Evolutionary conservation across 2,888 invertebrate species (phyloP).

Genomic region (Tupiocoris notatus): DNA sequence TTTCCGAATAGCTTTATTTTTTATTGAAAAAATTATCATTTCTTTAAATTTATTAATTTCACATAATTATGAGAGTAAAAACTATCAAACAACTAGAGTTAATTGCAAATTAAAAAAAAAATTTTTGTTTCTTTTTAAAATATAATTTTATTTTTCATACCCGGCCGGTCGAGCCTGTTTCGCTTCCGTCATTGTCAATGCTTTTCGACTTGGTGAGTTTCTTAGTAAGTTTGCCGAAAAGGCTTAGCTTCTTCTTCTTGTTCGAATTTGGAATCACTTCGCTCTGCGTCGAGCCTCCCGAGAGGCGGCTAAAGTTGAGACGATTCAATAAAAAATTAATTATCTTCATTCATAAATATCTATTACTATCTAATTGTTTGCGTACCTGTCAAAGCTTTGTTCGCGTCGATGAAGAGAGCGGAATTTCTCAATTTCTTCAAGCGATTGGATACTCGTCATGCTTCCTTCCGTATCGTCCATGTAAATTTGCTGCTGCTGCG

Average conservation of each 20-base stretch:
- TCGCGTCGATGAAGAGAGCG: conserved; percentile 57
- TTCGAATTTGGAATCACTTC: conserved; percentile 67
- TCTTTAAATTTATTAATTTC: too few relatives aligned
- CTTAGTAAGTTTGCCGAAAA: conserved; percentile 74
- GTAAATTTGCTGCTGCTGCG: conserved; percentile 32
- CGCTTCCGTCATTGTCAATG: conserved; percentile 59
- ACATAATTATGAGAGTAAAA: too few relatives aligned
- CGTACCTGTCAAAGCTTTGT: conserved; percentile 72
- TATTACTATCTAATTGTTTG: too few relatives aligned
- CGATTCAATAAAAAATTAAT: too few relatives aligned
- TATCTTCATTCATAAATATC: too few relatives aligned
- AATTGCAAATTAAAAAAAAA: too few relatives aligned
- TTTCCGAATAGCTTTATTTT: too few relatives aligned
- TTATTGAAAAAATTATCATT: too few relatives aligned
- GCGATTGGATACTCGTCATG: conserved; percentile 77
- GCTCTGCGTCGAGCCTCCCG: conserved; percentile 81
- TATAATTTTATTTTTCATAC: conserved; percentile 50
- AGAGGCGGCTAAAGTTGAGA: conserved; percentile 70
- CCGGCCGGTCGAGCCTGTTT: conserved; percentile 60
- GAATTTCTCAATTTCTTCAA: conserved; percentile 58
- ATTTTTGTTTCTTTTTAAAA: too few relatives aligned
- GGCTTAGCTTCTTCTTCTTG: conserved; percentile 73
- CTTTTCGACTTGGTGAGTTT: conserved; percentile 81
- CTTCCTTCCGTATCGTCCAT: conserved; percentile 65
- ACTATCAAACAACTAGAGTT: too few relatives aligned